phyloP scores from a whole-genome alignment of 2,797 vertebrate species.

The Chaenodraco wilsoni region DNA sequence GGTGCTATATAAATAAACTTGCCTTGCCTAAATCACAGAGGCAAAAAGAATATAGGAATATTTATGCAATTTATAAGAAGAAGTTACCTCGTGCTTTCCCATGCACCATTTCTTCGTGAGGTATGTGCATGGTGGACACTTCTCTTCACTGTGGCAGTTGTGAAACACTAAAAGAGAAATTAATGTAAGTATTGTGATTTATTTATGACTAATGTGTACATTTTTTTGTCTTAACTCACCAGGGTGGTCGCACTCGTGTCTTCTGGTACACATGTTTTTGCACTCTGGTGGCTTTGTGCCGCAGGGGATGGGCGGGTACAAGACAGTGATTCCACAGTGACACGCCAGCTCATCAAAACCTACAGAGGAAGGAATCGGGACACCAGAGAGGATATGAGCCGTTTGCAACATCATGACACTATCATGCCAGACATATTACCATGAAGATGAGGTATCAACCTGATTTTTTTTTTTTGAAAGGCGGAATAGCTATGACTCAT shows the following conservation, averaged over 20 bases:
- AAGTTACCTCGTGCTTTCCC: constrained; percentile 97
- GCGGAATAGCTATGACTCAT: constrained; percentile 17
- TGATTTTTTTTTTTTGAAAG: background rate
- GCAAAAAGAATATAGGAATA: background rate
- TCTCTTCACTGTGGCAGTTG: constrained; percentile 96
- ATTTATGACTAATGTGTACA: background rate
- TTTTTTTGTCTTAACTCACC: constrained; percentile 75
- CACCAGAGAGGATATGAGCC: background rate
- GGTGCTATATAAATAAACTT: too few species aligned
- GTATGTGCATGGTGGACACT: constrained; percentile 97
- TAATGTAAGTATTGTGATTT: background rate
- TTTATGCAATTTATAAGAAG: background rate
- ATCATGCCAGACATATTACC: constrained; percentile 8
- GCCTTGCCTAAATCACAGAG: background rate
- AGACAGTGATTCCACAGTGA: constrained; percentile 92
- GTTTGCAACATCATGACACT: background rate
- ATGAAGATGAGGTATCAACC: constrained; percentile 27
- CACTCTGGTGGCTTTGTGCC: constrained; percentile 97
- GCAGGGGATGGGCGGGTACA: constrained; percentile 95
- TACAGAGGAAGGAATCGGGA: constrained; percentile 58
- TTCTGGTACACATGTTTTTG: constrained; percentile 90
- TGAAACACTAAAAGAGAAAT: constrained; percentile 89
- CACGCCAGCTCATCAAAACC: constrained; percentile 98
- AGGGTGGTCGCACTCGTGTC: constrained; percentile 96
- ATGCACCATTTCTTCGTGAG: constrained; percentile 99